phyloP scores from a whole-genome alignment of 1,140 invertebrate genomes.

The Papilio glaucus region DNA sequence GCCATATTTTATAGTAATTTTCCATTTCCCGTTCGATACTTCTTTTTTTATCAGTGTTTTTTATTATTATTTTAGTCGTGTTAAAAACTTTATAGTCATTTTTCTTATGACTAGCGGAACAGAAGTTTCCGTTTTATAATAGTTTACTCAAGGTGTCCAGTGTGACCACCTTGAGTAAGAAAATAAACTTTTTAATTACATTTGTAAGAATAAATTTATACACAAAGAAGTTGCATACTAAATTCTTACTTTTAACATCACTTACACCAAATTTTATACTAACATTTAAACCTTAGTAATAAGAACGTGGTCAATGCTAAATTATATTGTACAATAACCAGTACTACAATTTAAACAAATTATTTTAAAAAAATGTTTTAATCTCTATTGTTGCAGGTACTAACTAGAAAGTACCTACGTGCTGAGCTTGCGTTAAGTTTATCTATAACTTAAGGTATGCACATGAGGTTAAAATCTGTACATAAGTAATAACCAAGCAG shows the following conservation, averaged over 20 bases:
- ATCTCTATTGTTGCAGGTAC: too few relatives aligned
- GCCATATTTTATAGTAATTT: conserved; percentile 36
- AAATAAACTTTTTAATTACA: neutral
- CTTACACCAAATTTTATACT: neutral
- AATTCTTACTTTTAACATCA: neutral
- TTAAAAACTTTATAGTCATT: too few relatives aligned
- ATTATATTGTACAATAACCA: too few relatives aligned
- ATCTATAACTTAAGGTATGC: neutral
- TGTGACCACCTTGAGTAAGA: conserved; percentile 1
- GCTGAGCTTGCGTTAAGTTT: neutral
- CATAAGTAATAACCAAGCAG: conserved; percentile 8
- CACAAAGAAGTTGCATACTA: neutral
- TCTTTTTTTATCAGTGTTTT: too few relatives aligned
- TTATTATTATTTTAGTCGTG: too few relatives aligned
- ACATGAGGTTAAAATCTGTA: conserved; percentile 8
- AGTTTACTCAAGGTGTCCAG: neutral
- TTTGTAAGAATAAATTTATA: neutral
- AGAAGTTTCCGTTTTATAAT: neutral
- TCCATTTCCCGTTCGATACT: conserved; percentile 37
- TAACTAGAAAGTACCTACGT: too few relatives aligned
- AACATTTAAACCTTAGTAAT: neutral
- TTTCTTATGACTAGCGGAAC: conserved; percentile 4
- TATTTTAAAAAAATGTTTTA: too few relatives aligned
- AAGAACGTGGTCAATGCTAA: too few relatives aligned
- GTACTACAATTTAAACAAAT: neutral